Conservation (phyloP, 2,113 vertebrate genomes). For the Agelaius phoeniceus region DNA sequence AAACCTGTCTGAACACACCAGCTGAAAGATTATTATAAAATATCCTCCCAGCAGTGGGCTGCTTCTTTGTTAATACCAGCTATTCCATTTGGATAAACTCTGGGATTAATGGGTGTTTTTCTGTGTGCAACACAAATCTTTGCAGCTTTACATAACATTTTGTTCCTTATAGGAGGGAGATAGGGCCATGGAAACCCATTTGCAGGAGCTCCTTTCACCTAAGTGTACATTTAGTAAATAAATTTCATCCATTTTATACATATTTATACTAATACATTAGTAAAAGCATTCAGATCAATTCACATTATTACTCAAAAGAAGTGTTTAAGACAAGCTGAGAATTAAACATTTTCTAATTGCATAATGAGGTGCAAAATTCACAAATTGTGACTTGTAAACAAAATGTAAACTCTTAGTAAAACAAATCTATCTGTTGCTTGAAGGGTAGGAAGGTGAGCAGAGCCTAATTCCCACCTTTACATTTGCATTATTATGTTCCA, state of each 20-base stretch:
- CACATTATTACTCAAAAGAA: not conserved
- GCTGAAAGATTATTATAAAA: not conserved
- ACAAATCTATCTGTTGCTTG: not conserved
- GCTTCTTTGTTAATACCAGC: not conserved
- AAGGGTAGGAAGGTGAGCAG: not conserved
- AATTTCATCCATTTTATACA: not conserved
- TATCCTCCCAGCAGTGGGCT: not conserved
- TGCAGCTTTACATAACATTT: not conserved
- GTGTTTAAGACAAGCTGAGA: not conserved
- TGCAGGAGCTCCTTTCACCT: not conserved
- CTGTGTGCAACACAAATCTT: constrained; percentile 9
- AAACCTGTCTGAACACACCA: not conserved
- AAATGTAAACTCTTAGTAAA: not conserved
- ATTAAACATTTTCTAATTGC: not conserved
- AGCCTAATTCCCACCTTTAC: not conserved
- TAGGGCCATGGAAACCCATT: not conserved
- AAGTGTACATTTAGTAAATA: not conserved
- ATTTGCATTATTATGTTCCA: not conserved
- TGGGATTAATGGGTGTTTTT: constrained; percentile 3
- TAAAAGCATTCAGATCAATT: not conserved
- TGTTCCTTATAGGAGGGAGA: not conserved
- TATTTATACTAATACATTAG: no score
- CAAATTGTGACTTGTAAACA: not conserved
- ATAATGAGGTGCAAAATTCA: not conserved
- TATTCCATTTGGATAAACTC: not conserved